A percentile compares a stretch with the other conserved stretches of the same genome.
Conservation (phyloP, 2,113 vertebrate species). For the Micronycteris hirsuta region DNA sequence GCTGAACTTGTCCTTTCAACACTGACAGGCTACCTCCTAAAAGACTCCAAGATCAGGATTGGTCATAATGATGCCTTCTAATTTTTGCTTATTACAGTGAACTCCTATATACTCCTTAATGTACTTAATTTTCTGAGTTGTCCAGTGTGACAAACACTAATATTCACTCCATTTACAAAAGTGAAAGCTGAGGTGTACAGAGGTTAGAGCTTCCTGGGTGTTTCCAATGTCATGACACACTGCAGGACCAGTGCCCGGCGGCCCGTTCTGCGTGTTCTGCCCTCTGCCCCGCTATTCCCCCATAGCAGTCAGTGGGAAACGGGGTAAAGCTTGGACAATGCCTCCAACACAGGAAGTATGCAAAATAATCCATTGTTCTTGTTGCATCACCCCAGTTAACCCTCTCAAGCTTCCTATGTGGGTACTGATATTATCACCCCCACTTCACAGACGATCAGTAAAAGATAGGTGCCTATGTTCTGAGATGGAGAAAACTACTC, state of each 20-base stretch:
- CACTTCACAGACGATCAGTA: neutral
- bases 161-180: neutral
- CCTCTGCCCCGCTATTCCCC: neutral
- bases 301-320: neutral
- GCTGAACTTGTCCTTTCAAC: neutral
- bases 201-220: neutral
- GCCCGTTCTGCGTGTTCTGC: neutral
- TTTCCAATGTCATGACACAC: neutral
- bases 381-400: neutral
- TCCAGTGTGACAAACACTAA: neutral
- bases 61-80: neutral
- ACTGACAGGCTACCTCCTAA: neutral
- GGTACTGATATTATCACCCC: neutral
- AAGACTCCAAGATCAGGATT: neutral
- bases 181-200: neutral
- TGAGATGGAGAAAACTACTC: neutral
- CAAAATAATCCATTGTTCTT: neutral
- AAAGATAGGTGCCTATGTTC: neutral
- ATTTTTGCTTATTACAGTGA: neutral
- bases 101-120: neutral
- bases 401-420: neutral
- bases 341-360: neutral
- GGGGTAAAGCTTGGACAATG: neutral
- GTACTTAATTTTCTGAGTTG: slow-evolving; percentile 4
- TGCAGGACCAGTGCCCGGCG: neutral